Conservation (phyloP, 2,888 invertebrate species). For the Baronia brevicornis region DNA sequence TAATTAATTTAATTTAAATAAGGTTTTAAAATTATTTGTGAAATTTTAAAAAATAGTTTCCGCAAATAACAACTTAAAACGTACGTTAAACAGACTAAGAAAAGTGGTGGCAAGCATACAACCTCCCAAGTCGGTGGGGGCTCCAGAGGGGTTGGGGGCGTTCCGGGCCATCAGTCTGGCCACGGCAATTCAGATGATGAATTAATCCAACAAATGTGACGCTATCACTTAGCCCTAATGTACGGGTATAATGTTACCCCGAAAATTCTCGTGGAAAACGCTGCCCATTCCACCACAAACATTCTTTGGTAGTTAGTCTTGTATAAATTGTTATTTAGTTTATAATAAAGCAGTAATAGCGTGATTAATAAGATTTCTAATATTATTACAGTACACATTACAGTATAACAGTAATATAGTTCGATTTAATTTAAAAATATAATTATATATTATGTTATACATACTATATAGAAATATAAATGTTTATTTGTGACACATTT, state of each 20-base stretch:
- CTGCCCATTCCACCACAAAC: conserved; percentile 6
- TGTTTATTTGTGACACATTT: too few species aligned
- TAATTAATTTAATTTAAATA: too few species aligned
- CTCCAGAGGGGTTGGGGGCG: conserved; percentile 34
- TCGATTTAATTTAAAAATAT: too few species aligned
- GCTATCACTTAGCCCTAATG: conserved; percentile 76
- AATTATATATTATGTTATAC: too few species aligned
- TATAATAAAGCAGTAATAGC: too few species aligned
- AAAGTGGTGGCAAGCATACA: conserved; percentile 35
- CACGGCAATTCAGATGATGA: conserved; percentile 76
- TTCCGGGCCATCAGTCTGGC: conserved; percentile 74
- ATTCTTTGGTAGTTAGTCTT: conserved; percentile 3
- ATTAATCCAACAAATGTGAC: conserved; percentile 76
- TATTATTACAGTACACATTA: too few species aligned
- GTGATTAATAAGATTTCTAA: too few species aligned
- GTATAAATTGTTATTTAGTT: too few species aligned
- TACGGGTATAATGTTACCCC: conserved; percentile 73
- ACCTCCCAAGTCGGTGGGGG: conserved; percentile 26
- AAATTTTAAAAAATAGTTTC: conserved; percentile 1
- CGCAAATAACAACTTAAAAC: conserved; percentile 39
- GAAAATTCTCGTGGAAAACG: conserved; percentile 47
- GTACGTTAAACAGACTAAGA: conserved; percentile 48
- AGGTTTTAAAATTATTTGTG: neutral
- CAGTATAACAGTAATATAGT: too few species aligned
- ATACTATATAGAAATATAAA: too few species aligned